These are phyloP conservation scores for Hyposmocoma kahamanoa DNA, from an alignment of 1,140 invertebrate species.

Conservation along the genomic window DNA sequence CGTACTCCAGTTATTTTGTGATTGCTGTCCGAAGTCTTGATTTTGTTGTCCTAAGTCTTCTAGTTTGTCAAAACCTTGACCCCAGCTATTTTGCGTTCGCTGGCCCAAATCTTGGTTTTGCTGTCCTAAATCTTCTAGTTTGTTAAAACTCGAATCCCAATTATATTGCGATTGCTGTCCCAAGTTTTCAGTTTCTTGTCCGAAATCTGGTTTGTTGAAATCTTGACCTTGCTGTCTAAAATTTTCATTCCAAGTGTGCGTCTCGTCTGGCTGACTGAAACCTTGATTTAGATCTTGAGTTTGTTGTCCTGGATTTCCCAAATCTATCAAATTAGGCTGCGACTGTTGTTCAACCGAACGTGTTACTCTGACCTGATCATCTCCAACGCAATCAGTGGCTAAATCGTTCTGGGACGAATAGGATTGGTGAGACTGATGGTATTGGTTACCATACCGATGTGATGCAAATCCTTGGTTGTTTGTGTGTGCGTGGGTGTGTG, in stretches of 20 bases:
- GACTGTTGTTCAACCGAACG: too few relatives aligned
- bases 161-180: conserved; percentile 18
- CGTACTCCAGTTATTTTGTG: conserved; percentile 24
- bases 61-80: conserved; percentile 29
- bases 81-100: conserved; percentile 31
- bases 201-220: conserved; percentile 31
- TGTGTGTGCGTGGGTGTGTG: too few relatives aligned
- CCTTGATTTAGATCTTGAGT: conserved; percentile 28
- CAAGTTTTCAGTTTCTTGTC: conserved; percentile 17
- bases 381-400: too few relatives aligned
- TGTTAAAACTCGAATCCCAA: conserved; percentile 12
- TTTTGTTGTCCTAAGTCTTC: conserved; percentile 33
- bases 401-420: too few relatives aligned
- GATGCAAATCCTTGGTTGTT: too few relatives aligned
- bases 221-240: conserved; percentile 16
- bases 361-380: too few relatives aligned
- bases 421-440: too few relatives aligned
- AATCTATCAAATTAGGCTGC: too few relatives aligned
- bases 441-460: too few relatives aligned
- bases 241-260: conserved; percentile 27
- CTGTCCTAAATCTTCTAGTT: conserved; percentile 33
- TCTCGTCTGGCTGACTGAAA: background rate
- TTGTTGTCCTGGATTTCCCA: too few relatives aligned
- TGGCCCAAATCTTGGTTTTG: conserved; percentile 33
- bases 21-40: conserved; percentile 25